Base-by-base conservation (phyloP, 2,888 invertebrate species). In the Morpho achilles region DNA sequence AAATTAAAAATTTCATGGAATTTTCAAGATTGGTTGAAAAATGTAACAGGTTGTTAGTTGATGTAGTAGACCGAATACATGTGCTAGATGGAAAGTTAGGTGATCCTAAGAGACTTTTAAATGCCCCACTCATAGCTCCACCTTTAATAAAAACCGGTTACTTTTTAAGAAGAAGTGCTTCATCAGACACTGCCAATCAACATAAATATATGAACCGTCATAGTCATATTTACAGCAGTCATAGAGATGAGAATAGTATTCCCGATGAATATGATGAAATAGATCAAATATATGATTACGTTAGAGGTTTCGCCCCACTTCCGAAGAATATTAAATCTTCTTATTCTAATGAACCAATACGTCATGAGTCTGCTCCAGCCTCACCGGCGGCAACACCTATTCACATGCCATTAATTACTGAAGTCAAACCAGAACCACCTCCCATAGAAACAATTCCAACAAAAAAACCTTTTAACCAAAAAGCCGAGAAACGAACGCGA, bases 241-340 rank as follows among this genome's bases (percentile, higher is more conserved):
- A 92, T 69, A 91, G 93, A 75, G 95, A 94, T 71, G 94, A 93
- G 73, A 93, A 92, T 69, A 91, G 92, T 65, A 91, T 92, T 53
- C 92, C 94, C 41, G 96, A 96, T 77, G 97, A 97, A 74, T 97
- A 98, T 83, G 97, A 98, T 71, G 98, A 98, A 85, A 97, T 98
- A 69, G 98, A 98, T 91, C 97, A 98, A 84, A 97, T 98, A 67
- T 98, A 98, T 79, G 97, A 98, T 79, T 98, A 98, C 80, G 97
- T 98, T 0, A 92, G 98, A 64, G 98, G 98, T 1, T 95, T 98
- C 69, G 97, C 97, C 53, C 97, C 97, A 1, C 91, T 97, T 40
- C 97, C 98, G 6, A 96, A 96, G 80, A 95, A 93, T 73, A 93
- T 95, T 32, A 92, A 94, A 72, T 93, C 94, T 1, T 94, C 94